These are phyloP conservation scores for Nomada fucata DNA, from an alignment of 2,888 invertebrate genomes.

Conservation along the genomic window DNA sequence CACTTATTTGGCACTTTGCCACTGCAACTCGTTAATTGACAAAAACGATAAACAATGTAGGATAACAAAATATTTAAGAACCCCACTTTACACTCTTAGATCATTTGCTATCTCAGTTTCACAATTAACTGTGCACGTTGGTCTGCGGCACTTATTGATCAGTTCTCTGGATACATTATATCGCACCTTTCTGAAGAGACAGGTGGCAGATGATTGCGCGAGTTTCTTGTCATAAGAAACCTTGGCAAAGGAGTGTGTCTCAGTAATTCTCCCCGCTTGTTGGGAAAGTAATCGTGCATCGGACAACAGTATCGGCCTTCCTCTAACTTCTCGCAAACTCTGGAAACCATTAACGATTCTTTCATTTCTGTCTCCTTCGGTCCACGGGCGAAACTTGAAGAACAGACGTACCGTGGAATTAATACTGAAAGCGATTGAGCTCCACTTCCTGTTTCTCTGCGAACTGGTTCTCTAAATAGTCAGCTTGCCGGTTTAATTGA, in stretches of 20 bases:
- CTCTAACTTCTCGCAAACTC: slow-evolving; percentile 6
- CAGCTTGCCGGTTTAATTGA: no score
- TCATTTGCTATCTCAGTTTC: no score
- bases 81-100: no score
- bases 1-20: no score
- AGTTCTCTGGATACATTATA: not conserved
- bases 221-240: not conserved
- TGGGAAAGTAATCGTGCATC: slow-evolving; percentile 18
- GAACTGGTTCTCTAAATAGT: no score
- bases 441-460: not conserved
- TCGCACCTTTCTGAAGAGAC: not conserved
- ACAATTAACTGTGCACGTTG: no score
- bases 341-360: slow-evolving; percentile 14
- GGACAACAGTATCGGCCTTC: not conserved
- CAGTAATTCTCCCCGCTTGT: slow-evolving; percentile 1
- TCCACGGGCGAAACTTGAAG: not conserved
- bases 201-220: not conserved
- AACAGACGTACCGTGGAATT: not conserved
- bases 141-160: no score
- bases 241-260: not conserved
- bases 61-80: no score
- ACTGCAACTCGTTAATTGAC: no score
- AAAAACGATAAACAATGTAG: no score
- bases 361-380: slow-evolving; percentile 3
- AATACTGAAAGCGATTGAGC: not conserved